Percentiles rank a stretch among this genome's conserved stretches.
Conservation (phyloP, 2,113 vertebrate genomes). For the Ciconia boyciana region DNA sequence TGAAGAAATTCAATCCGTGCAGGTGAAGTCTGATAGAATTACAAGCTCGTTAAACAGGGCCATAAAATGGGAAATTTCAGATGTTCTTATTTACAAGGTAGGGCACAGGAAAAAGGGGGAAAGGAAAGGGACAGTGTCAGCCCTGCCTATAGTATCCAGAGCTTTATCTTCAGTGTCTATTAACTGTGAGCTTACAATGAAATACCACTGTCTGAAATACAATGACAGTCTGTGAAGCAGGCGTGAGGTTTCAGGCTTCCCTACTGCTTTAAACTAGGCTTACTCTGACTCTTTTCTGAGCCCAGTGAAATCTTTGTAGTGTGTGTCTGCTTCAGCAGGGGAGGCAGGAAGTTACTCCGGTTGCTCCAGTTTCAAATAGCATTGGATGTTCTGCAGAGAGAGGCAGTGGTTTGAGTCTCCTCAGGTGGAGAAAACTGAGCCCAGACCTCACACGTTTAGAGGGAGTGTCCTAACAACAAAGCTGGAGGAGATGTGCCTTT, state of each 20-base stretch:
- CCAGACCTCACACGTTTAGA: not conserved
- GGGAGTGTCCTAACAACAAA: not conserved
- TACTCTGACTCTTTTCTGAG: not conserved
- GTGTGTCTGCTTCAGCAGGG: not conserved
- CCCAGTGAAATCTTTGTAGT: not conserved
- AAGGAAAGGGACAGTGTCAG: not conserved
- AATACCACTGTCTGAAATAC: not conserved
- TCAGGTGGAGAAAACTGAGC: not conserved
- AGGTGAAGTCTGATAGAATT: not conserved
- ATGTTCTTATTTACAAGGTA: not conserved
- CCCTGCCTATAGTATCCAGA: not conserved
- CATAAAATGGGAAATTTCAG: not conserved
- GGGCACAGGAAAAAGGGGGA: not conserved
- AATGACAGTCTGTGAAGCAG: not conserved
- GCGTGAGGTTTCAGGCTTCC: not conserved
- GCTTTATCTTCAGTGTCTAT: not conserved
- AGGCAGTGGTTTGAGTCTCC: not conserved
- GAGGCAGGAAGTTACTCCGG: not conserved
- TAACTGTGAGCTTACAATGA: not conserved
- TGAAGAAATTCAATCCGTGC: not conserved
- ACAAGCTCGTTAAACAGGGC: not conserved
- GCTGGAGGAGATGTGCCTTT: not conserved
- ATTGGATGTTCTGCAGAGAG: not conserved
- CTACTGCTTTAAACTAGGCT: slow-evolving; percentile 5
- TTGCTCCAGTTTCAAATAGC: not conserved